phyloP scores from a whole-genome alignment of 2,113 vertebrate genomes.

The Pao palembangensis region DNA sequence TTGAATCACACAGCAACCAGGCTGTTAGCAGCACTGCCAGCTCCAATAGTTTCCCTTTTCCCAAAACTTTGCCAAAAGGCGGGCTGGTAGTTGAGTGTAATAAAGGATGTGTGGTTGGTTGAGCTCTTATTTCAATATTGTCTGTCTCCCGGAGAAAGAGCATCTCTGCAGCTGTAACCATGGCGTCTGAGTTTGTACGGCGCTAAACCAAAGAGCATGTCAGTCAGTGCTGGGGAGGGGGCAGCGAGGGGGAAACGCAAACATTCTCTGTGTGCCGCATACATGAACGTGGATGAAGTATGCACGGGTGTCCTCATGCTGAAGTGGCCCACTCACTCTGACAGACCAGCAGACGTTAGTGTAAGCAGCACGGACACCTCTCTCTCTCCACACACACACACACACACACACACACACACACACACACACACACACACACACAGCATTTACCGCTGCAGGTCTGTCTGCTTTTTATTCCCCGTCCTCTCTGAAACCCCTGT shows the following conservation, averaged over 20 bases:
- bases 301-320: constrained; percentile 46
- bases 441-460: constrained; percentile 31
- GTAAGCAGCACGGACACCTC: constrained; percentile 29
- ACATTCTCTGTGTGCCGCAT: constrained; percentile 26
- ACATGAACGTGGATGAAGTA: background rate
- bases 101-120: constrained; percentile 6
- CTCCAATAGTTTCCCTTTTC: constrained; percentile 45
- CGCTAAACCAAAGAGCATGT: constrained; percentile 54
- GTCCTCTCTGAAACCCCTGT: constrained; percentile 28
- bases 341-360: constrained; percentile 29
- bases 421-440: too few species aligned
- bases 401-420: too few species aligned
- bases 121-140: constrained; percentile 66
- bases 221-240: constrained; percentile 44
- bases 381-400: constrained; percentile 18
- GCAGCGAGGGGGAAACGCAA: constrained; percentile 41
- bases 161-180: constrained; percentile 61
- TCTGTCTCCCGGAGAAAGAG: constrained; percentile 50
- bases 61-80: constrained; percentile 26
- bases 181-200: constrained; percentile 50
- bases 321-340: constrained; percentile 48
- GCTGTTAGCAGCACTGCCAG: constrained; percentile 41
- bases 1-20: constrained; percentile 41
- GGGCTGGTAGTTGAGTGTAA: background rate
- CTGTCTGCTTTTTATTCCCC: constrained; percentile 5